A percentile compares a stretch with the other conserved stretches of the same genome.
Evolutionary conservation across 37 sponge, comb jelly and placozoan genomes (phyloP).

Genomic region (Trichoplax adhaerens): DNA sequence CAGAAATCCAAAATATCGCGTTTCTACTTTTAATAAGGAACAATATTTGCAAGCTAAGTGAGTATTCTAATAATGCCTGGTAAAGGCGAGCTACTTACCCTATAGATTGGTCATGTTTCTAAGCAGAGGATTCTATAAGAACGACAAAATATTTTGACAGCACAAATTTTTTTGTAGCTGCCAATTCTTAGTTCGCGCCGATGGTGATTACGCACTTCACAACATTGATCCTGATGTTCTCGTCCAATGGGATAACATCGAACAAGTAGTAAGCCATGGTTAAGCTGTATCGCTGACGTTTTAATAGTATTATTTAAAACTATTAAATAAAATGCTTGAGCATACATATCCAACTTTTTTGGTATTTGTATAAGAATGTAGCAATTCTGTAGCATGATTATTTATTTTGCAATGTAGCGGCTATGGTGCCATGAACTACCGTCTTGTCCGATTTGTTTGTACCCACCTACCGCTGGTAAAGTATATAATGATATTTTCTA

Average conservation of each 20-base stretch:
- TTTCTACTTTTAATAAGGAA: slow-evolving; percentile 46
- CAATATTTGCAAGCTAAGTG: slow-evolving; percentile 74
- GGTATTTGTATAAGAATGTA: no score
- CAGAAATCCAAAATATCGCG: neutral
- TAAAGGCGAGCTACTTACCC: neutral
- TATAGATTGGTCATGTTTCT: neutral
- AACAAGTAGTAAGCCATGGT: slow-evolving; percentile 55
- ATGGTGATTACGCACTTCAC: slow-evolving; percentile 48
- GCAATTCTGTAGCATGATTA: no score
- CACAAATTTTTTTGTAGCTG: slow-evolving; percentile 24
- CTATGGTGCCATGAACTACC: slow-evolving; percentile 69
- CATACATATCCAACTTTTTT: no score
- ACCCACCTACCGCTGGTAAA: slow-evolving; percentile 66
- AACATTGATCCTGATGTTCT: slow-evolving; percentile 42
- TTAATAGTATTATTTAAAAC: no score
- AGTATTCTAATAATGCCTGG: slow-evolving; percentile 2
- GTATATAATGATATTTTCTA: neutral
- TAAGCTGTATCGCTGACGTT: no score
- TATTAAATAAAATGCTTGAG: no score
- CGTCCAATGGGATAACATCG: slow-evolving; percentile 54
- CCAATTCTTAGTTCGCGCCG: slow-evolving; percentile 54
- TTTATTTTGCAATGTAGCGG: slow-evolving; percentile 15
- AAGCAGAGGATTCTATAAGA: neutral
- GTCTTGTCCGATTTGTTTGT: slow-evolving; percentile 82
- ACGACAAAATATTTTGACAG: slow-evolving; percentile 4